Percentiles rank a stretch among this genome's conserved stretches.
Conservation (phyloP, 2,113 vertebrate species). For the Phocoena sinus region DNA sequence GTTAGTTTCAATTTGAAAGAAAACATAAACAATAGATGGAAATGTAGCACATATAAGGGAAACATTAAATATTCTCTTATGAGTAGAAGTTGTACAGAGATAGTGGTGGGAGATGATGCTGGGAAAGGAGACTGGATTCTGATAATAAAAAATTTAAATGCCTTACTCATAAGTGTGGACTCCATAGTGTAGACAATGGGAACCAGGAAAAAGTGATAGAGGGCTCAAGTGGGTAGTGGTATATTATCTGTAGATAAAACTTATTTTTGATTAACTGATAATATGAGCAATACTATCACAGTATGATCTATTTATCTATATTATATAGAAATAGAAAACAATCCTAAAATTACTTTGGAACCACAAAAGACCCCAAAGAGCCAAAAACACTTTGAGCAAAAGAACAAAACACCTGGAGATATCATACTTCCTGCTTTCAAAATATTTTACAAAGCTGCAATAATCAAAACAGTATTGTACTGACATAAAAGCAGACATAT, state of each 20-base stretch:
- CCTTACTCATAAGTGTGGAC: too few species aligned
- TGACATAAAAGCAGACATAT: neutral
- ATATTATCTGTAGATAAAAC: neutral
- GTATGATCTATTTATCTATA: neutral
- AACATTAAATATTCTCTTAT: neutral
- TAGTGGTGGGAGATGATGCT: neutral
- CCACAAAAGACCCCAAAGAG: neutral
- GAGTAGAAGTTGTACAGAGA: neutral
- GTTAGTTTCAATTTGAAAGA: neutral
- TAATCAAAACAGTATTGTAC: neutral
- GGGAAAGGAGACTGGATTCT: neutral
- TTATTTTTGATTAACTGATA: neutral
- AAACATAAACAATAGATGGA: neutral
- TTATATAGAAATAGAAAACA: neutral
- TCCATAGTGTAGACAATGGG: neutral
- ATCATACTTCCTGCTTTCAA: neutral
- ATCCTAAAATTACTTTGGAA: neutral
- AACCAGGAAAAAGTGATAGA: neutral
- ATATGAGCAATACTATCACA: neutral
- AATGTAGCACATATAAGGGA: neutral
- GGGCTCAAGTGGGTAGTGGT: neutral
- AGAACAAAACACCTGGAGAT: neutral
- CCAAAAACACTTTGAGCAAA: neutral
- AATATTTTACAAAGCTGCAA: neutral
- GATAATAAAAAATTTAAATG: neutral